These are phyloP conservation scores for Eutrigla gurnardus DNA, from an alignment of 2,797 vertebrate genomes.

Conservation along the genomic window DNA sequence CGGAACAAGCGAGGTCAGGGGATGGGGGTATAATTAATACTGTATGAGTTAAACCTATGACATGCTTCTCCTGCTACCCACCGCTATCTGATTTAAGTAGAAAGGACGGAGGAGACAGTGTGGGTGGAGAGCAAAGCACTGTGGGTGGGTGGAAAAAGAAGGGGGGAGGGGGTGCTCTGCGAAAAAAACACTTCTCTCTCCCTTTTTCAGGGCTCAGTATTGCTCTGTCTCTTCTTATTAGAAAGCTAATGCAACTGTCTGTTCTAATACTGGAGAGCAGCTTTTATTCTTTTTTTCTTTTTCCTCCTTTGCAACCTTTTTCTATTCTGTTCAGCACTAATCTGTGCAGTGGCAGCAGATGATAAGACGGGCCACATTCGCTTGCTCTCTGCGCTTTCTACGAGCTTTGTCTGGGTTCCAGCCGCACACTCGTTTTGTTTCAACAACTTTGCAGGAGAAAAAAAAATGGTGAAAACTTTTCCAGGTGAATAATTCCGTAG, in stretches of 20 bases:
- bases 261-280: conserved; percentile 85
- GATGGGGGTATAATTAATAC: conserved; percentile 83
- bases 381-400: conserved; percentile 61
- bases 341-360: conserved; percentile 82
- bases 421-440: conserved; percentile 65
- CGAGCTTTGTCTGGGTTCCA: conserved; percentile 66
- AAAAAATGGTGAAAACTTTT: conserved; percentile 65
- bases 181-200: conserved; percentile 66
- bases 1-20: conserved; percentile 67
- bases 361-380: conserved; percentile 80
- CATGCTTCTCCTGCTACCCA: conserved; percentile 71
- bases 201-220: conserved; percentile 72
- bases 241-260: conserved; percentile 87
- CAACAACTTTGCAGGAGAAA: conserved; percentile 69
- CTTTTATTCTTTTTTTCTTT: conserved; percentile 73
- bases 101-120: conserved; percentile 54
- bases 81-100: conserved; percentile 73
- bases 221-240: conserved; percentile 86
- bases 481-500: conserved; percentile 53
- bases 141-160: conserved; percentile 48
- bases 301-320: conserved; percentile 74
- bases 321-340: conserved; percentile 81
- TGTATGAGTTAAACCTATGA: conserved; percentile 83
- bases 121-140: conserved; percentile 57
- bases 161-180: conserved; percentile 14